Base-by-base conservation (phyloP, 2,888 invertebrate genomes). In the Sesamia inferens region DNA sequence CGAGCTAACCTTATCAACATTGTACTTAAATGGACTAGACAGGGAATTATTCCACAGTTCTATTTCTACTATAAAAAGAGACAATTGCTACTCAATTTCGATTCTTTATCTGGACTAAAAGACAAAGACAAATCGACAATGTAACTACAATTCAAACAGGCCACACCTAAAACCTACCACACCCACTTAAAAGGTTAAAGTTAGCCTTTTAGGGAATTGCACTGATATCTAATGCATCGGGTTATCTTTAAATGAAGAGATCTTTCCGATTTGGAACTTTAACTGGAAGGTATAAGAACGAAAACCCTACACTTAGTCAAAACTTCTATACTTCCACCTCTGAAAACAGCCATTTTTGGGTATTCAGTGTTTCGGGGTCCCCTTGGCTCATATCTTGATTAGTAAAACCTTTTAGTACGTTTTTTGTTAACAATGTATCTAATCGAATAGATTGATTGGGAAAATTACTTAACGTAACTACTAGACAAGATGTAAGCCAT, bases 131-230 rank as follows among this genome's bases (percentile, higher is more conserved):
- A 76, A 75, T 76, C 47, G 67, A 42, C 65, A 68, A 82, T 61
- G 79, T 67, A 82, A 75, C 74, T 79, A 64, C 57, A 71, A 59
- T 39, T 47, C 66, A 57, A 68, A 69, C 31, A 61, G 8, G 19
- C 85, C 88, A 57, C 88, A 69, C 88, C 88, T 71, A 57, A 61
- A 79, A 78, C 84, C 84, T 81, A 85, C 74, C 84, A 84, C 86
- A 81, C 85, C 87, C 78, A 68, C 76, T 70, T 77, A 74, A 84
- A 86, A 87, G 83, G 88, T 87, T 87, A 85, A 80, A 74, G 54
- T 73, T 66, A 71, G 75, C 81, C 77, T 67, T 83, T 83, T 86
- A 74, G 68, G 68, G 74, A 67, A 84, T 84, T 82, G 80, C 78
- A 85, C 67, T 68, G 78, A 73, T 85, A 82, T 78, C 79, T 82